Evolutionary conservation across 2,888 invertebrate genomes (phyloP).

Genomic region (Orchestes rusci): DNA sequence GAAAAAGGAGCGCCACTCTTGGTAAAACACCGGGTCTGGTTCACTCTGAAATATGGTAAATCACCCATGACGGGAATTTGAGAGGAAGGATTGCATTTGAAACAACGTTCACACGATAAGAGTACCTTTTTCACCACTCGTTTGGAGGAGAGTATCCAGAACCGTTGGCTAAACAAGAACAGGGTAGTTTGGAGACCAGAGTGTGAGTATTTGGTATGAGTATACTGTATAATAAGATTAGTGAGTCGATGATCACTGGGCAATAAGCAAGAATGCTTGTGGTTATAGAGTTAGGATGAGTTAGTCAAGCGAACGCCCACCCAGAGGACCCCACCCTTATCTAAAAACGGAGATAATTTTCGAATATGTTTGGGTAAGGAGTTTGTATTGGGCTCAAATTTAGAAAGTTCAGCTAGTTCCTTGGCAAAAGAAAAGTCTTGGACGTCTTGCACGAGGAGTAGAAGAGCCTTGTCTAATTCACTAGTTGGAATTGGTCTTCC

Average conservation of each 20-base stretch:
- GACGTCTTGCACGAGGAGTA: neutral
- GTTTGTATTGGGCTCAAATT: neutral
- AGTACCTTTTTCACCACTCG: slow-evolving; percentile 1
- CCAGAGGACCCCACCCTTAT: slow-evolving; percentile 14
- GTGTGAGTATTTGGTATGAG: neutral
- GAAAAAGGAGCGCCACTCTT: slow-evolving; percentile 13
- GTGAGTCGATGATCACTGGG: slow-evolving; percentile 4
- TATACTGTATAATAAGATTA: slow-evolving; percentile 1
- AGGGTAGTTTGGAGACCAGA: slow-evolving; percentile 2
- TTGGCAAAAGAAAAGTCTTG: neutral
- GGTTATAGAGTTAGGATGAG: slow-evolving; percentile 9
- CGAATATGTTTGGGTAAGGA: slow-evolving; percentile 11
- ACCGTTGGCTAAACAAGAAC: neutral
- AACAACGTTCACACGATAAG: slow-evolving; percentile 22
- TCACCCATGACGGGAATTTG: slow-evolving; percentile 29
- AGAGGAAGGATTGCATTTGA: slow-evolving; percentile 16
- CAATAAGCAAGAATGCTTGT: slow-evolving; percentile 2
- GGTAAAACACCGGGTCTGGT: slow-evolving; percentile 21
- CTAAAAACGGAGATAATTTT: slow-evolving; percentile 19
- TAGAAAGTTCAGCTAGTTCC: neutral
- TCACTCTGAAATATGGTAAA: slow-evolving; percentile 26
- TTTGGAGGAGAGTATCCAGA: slow-evolving; percentile 1
- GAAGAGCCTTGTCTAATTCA: slow-evolving; percentile 1
- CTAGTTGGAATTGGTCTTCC: no score
- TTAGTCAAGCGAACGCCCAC: slow-evolving; percentile 20